Evolutionary conservation across 2,888 invertebrate genomes (phyloP).

Genomic region (Habroteleia sp.): DNA sequence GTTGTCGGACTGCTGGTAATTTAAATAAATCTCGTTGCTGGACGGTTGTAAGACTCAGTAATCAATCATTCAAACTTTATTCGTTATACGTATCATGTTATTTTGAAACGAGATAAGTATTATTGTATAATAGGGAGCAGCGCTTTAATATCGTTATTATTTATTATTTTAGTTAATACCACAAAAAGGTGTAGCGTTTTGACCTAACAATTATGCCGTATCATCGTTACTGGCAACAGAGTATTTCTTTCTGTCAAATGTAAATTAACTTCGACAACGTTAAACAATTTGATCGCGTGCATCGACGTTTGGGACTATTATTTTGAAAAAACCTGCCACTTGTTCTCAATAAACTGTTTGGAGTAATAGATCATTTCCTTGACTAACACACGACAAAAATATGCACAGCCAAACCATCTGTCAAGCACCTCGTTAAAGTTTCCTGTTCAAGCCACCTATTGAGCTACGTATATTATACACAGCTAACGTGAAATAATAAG

Average conservation of each 20-base stretch:
- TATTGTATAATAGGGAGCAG: conserved; percentile 14
- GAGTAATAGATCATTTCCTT: conserved; percentile 50
- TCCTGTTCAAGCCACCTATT: conserved; percentile 49
- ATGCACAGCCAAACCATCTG: conserved; percentile 43
- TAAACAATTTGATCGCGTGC: conserved; percentile 15
- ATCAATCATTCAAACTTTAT: conserved; percentile 29
- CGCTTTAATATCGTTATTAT: conserved; percentile 31
- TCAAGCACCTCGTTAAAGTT: conserved; percentile 58
- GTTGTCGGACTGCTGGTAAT: conserved; percentile 10
- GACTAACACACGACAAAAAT: conserved; percentile 48
- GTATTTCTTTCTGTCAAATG: conserved; percentile 17
- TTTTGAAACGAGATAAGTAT: conserved; percentile 28
- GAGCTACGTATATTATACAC: conserved; percentile 43
- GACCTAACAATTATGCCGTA: conserved; percentile 8
- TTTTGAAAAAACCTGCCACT: conserved; percentile 18
- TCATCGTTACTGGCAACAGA: conserved; percentile 25
- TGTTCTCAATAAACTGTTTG: conserved; percentile 25
- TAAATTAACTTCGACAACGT: conserved; percentile 13
- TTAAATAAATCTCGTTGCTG: conserved; percentile 28
- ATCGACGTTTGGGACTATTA: conserved; percentile 9
- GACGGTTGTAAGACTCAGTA: conserved; percentile 2
- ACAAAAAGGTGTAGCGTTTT: conserved; percentile 32
- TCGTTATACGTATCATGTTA: conserved; percentile 29
- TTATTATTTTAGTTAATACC: conserved; percentile 27
- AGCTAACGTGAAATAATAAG: conserved; percentile 48